Evolutionary conservation across 2,797 vertebrate species (phyloP), one percentile per base, ranked within the genome.

Genomic region (Pseudopleuronectes americanus): DNA sequence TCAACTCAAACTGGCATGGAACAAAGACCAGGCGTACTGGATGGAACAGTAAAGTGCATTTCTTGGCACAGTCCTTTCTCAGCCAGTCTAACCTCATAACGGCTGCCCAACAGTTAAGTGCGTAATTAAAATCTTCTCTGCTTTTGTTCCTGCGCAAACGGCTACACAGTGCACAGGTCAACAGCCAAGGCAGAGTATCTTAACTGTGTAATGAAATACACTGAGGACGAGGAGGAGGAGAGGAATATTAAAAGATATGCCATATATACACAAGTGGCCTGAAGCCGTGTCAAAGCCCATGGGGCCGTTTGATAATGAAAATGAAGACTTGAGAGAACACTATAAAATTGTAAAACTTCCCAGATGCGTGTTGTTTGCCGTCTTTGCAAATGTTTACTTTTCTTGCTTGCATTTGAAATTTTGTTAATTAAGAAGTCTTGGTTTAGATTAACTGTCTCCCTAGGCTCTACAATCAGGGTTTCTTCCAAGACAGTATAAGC

Each of bases 61-160:
- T 84, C 33, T 77, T 82, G 59, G 68, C 68, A 22, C 53, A 64
- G 58, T 74, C 68, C 55, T 65, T 69, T 68, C 53, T 63, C 41
- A 53, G 26, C 66, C 49, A 24, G 51, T 70, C 65, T 68, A 68
- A 82, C 65, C 69, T 64, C 26, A 28, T 59, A 76, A 76, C 72
- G 74, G 79, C 81, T 79, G 64, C 55, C 74, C 71, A 85, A 79
- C 84, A 77, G 73, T 79, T 64, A 62, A 62, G 52, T 66, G 57
- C 66, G 64, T 80, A 84, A 85, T 86, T 90, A 91, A 90, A 90
- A 87, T 87, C 56, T 57, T 77, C 65, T 66, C 52, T 84, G 43
- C 71, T 79, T 92, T 87, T 90, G 81, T 87, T 80, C 88, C 79
- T 68, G 74, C 70, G 54, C 57, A 76, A 87, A 77, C 74, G 73